These are phyloP conservation scores for Anagrus nilaparvatae DNA, from an alignment of 1,140 invertebrate genomes.

Conservation along the genomic window DNA sequence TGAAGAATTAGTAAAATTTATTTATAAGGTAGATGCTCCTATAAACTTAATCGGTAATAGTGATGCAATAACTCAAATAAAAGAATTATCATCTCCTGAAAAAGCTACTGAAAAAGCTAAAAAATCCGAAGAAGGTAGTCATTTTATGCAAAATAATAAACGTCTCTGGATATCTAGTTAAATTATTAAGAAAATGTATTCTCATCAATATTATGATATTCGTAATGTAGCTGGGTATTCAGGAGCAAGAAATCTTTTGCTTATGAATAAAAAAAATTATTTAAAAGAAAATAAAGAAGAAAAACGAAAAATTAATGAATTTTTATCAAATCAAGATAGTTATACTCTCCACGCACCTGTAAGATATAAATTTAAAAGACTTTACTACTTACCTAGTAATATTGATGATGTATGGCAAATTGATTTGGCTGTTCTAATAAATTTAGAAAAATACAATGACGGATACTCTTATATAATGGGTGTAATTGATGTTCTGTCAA, in stretches of 20 bases:
- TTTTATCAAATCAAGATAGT: conserved; percentile 10
- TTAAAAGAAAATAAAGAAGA: neutral
- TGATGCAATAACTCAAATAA: too few species aligned
- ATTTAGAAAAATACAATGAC: conserved; percentile 25
- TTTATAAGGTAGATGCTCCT: too few species aligned
- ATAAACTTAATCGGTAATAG: too few species aligned
- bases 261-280: neutral
- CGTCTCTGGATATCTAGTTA: too few species aligned
- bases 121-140: too few species aligned
- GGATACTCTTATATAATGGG: conserved; percentile 27
- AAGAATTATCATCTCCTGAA: too few species aligned
- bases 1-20: too few species aligned
- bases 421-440: conserved; percentile 27
- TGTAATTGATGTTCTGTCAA: conserved; percentile 30
- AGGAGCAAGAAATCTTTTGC: neutral
- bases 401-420: conserved; percentile 24
- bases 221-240: neutral
- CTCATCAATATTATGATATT: too few species aligned
- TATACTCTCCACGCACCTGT: conserved; percentile 9
- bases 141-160: too few species aligned
- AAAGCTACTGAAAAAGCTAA: too few species aligned
- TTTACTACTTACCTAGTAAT: conserved; percentile 7
- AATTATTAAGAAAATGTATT: too few species aligned
- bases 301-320: conserved; percentile 1
- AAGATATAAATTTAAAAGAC: conserved; percentile 8